Percentiles rank a stretch among this genome's conserved stretches.
Conservation (phyloP, 2,797 vertebrate genomes). For the Podarcis lilfordi region DNA sequence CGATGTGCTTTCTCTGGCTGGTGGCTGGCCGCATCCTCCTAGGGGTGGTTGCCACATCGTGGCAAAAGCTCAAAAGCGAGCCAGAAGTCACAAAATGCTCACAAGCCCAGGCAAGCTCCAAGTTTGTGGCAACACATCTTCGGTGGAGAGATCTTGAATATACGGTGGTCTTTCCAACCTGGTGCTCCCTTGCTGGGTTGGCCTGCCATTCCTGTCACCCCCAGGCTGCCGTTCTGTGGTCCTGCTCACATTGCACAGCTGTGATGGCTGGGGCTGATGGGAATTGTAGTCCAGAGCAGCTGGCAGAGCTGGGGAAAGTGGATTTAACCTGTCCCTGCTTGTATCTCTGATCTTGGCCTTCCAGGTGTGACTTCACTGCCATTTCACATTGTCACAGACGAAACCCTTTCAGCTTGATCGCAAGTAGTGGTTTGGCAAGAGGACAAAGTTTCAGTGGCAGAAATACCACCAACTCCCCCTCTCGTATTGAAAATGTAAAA, state of each 20-base stretch:
- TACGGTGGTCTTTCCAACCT: not conserved
- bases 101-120: not conserved
- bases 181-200: not conserved
- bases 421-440: not conserved
- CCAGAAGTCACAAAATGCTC: too few species aligned
- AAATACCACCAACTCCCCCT: not conserved
- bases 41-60: not conserved
- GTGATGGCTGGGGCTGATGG: not conserved
- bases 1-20: not conserved
- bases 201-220: not conserved
- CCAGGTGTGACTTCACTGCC: slow-evolving; percentile 35
- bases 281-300: not conserved
- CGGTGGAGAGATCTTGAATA: not conserved
- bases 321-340: not conserved
- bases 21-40: not conserved
- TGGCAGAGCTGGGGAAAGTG: not conserved
- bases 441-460: not conserved
- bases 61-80: not conserved
- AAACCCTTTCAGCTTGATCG: not conserved
- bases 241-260: too few species aligned
- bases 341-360: not conserved
- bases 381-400: slow-evolving; percentile 3
- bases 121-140: too few species aligned
- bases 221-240: too few species aligned
- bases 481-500: not conserved